Base-by-base conservation (phyloP, 2,888 invertebrate species). In the Ceraclea dissimilis region DNA sequence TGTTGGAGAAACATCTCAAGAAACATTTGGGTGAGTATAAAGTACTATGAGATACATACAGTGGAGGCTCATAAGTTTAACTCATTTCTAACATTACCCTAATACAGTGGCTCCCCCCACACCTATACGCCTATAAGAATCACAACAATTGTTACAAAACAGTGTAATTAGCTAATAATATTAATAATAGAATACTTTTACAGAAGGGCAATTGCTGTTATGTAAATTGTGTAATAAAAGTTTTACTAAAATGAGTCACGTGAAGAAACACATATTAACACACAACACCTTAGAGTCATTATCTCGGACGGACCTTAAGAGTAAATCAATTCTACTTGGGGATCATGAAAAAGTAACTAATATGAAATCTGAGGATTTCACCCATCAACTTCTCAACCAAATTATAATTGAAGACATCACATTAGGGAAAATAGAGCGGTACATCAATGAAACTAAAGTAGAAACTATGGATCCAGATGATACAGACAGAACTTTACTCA, bases 21-120 rank as follows among this genome's bases (percentile, higher is more conserved):
- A 63, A 66, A 51, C 76, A 76, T 60, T 71, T 68, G 67, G 74
- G 76, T 75, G 49, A 49, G 26, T 20, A n/a, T n/a, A n/a, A n/a
- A n/a, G n/a, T n/a, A n/a, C n/a, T n/a, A n/a, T n/a, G n/a, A n/a
- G n/a, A n/a, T n/a, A n/a, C n/a, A n/a, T n/a, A n/a, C n/a, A n/a
- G n/a, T n/a, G n/a, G n/a, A n/a, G n/a, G n/a, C n/a, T n/a, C n/a
- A n/a, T n/a, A n/a, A n/a, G n/a, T n/a, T n/a, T n/a, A n/a, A n/a
- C n/a, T n/a, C n/a, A n/a, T n/a, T n/a, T n/a, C n/a, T n/a, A n/a
- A n/a, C n/a, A n/a, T n/a, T n/a, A n/a, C n/a, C n/a, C n/a, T n/a
- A n/a, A n/a, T n/a, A n/a, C n/a, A n/a, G n/a, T n/a, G n/a, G n/a
- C n/a, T n/a, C n/a, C n/a, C n/a, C n/a, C n/a, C n/a, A n/a, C n/a